Conservation (phyloP, 2,888 invertebrate species). For the Nymphalis polychloros region DNA sequence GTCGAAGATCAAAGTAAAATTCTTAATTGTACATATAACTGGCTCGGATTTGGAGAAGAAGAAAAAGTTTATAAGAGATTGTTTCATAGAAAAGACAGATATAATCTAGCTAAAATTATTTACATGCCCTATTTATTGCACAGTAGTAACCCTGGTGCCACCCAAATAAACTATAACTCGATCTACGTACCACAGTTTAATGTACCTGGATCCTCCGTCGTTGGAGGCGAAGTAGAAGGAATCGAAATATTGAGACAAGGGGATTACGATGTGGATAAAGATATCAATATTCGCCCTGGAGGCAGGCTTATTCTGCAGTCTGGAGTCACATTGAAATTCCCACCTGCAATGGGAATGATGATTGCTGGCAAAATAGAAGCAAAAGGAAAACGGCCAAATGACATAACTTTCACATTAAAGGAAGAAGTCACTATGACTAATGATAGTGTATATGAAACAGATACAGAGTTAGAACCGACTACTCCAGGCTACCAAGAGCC, state of each 20-base stretch:
- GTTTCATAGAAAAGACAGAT: slow-evolving; percentile 94
- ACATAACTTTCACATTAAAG: slow-evolving; percentile 89
- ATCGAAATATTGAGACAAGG: slow-evolving; percentile 90
- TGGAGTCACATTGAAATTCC: slow-evolving; percentile 94
- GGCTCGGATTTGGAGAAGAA: slow-evolving; percentile 91
- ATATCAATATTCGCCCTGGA: slow-evolving; percentile 97
- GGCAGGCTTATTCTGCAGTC: slow-evolving; percentile 93
- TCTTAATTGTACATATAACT: slow-evolving; percentile 97
- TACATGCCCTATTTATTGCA: slow-evolving; percentile 96
- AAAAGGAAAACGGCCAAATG: slow-evolving; percentile 88
- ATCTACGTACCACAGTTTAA: slow-evolving; percentile 90
- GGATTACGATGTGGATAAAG: slow-evolving; percentile 94
- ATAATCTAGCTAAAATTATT: slow-evolving; percentile 95
- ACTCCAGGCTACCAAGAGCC: slow-evolving; percentile 83
- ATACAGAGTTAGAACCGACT: slow-evolving; percentile 82
- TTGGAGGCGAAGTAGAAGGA: slow-evolving; percentile 97
- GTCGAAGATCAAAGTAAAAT: slow-evolving; percentile 95
- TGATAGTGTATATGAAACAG: slow-evolving; percentile 84
- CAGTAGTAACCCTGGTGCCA: slow-evolving; percentile 93
- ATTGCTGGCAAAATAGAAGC: slow-evolving; percentile 95
- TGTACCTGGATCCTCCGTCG: slow-evolving; percentile 84
- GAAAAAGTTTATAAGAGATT: slow-evolving; percentile 87
- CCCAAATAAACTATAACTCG: slow-evolving; percentile 88
- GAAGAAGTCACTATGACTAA: slow-evolving; percentile 86
- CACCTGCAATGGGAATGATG: slow-evolving; percentile 97